Conservation (phyloP, 2,113 vertebrate species). For the Ictidomys tridecemlineatus region DNA sequence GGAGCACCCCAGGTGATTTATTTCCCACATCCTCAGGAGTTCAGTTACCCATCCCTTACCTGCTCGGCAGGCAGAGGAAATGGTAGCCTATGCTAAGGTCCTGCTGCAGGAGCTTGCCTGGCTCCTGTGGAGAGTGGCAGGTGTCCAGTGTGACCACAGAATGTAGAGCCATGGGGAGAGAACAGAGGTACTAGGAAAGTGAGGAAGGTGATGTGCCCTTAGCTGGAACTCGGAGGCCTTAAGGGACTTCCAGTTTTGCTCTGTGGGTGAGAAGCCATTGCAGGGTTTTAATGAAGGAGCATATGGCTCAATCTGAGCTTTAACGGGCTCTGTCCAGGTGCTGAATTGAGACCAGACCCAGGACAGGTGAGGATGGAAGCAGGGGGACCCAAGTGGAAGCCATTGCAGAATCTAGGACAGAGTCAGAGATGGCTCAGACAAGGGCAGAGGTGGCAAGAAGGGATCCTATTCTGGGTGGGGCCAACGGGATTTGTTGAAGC, state of each 20-base stretch:
- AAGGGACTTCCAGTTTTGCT: neutral
- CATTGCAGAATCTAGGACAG: too few relatives aligned
- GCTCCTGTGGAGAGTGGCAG: neutral
- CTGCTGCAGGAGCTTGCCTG: neutral
- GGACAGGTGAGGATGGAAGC: neutral
- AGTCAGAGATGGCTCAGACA: too few relatives aligned
- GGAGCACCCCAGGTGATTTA: accelerated
- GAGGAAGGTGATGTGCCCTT: too few relatives aligned
- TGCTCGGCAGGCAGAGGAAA: neutral
- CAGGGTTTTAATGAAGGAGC: neutral
- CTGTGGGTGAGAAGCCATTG: neutral
- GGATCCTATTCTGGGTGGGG: neutral
- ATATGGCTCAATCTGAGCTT: neutral
- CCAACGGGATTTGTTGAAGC: neutral
- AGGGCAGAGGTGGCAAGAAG: neutral
- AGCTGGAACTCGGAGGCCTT: neutral
- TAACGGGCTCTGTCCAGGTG: neutral
- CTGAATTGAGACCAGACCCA: neutral
- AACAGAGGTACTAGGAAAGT: too few relatives aligned
- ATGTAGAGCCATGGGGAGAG: too few relatives aligned
- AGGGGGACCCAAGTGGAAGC: neutral
- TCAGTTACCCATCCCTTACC: accelerated
- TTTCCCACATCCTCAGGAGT: neutral
- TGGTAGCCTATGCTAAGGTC: neutral
- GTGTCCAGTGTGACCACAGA: neutral